Conservation (phyloP, 2,113 vertebrate genomes). For the Brachyistius frenatus region DNA sequence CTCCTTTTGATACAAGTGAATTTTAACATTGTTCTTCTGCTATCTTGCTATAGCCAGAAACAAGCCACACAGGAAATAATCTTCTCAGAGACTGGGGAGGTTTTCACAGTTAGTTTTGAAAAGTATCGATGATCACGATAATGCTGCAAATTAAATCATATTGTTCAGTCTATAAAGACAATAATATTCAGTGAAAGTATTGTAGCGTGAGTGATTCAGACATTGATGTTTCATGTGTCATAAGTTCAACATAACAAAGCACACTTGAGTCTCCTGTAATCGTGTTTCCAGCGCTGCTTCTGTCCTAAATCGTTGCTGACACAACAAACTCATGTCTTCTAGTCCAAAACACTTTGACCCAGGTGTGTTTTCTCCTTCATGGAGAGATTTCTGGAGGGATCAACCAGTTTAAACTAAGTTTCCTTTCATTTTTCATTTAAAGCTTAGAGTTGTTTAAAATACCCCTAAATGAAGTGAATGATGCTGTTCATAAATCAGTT, state of each 20-base stretch:
- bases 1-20: not conserved
- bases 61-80: not conserved
- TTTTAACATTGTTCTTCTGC: conserved; percentile 1
- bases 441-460: too few species aligned
- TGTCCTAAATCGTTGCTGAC: conserved; percentile 15
- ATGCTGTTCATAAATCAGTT: too few species aligned
- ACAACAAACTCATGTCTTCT: conserved; percentile 20
- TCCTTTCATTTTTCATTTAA: not conserved
- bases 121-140: not conserved
- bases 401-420: not conserved
- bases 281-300: not conserved
- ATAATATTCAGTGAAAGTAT: not conserved
- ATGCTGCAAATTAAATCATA: not conserved
- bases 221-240: not conserved
- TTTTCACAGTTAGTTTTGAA: conserved; percentile 1
- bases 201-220: too few species aligned
- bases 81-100: not conserved
- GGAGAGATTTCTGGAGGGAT: not conserved
- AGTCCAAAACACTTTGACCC: conserved; percentile 10
- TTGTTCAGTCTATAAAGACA: not conserved
- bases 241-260: not conserved
- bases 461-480: too few species aligned
- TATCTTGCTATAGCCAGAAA: not conserved
- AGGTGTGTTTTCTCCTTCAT: conserved; percentile 1
- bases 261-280: not conserved